A percentile compares a stretch with the other conserved stretches of the same genome.
phyloP scores from a whole-genome alignment of 1,140 invertebrate species.

The Ceratitis capitata region DNA sequence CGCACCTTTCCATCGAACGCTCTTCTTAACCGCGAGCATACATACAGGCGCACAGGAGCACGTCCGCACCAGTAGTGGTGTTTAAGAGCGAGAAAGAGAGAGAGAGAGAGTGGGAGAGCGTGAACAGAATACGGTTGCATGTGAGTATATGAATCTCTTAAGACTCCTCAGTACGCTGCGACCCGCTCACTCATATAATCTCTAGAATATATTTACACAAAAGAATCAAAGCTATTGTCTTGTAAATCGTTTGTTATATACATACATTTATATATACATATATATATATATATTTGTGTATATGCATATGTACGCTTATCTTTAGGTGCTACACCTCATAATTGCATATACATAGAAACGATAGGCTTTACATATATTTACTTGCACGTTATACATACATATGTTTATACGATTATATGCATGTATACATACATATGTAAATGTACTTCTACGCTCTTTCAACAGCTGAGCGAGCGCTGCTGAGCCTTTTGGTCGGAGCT shows the following conservation, averaged over 20 bases:
- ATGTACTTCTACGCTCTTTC: not conserved
- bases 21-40: not conserved
- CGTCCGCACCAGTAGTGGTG: too few relatives aligned
- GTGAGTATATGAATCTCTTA: too few relatives aligned
- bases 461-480: not conserved
- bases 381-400: too few relatives aligned
- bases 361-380: too few relatives aligned
- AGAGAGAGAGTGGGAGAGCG: not conserved
- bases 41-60: not conserved
- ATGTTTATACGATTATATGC: not conserved
- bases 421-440: not conserved
- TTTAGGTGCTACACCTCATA: not conserved
- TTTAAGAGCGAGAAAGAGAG: too few relatives aligned
- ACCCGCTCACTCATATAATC: too few relatives aligned
- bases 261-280: not conserved
- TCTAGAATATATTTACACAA: conserved; percentile 19
- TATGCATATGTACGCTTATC: not conserved
- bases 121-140: not conserved
- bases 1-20: not conserved
- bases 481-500: not conserved
- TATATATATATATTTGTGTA: not conserved
- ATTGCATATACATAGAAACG: too few relatives aligned
- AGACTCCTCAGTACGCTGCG: too few relatives aligned
- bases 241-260: not conserved
- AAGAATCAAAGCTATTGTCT: conserved; percentile 6